Evolutionary conservation across 2,888 invertebrate species (phyloP).

Genomic region (Eupsilia transversa): DNA sequence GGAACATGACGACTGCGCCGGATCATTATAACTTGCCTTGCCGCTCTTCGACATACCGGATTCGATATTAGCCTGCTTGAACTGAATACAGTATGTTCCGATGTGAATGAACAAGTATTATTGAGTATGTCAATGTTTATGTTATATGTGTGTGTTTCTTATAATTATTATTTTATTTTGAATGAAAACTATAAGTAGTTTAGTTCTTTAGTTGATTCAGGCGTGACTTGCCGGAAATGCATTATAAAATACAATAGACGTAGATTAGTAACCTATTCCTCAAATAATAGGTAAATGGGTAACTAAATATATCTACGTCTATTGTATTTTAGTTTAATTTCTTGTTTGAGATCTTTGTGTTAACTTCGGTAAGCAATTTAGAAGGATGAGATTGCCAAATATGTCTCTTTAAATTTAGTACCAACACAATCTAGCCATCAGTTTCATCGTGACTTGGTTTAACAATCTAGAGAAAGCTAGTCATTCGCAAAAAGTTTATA

Average conservation of each 20-base stretch:
- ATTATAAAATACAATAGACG: too few relatives aligned
- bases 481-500: not conserved
- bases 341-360: not conserved
- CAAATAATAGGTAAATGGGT: too few relatives aligned
- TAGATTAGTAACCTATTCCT: too few relatives aligned
- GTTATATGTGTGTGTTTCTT: not conserved
- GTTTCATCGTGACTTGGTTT: constrained; percentile 6
- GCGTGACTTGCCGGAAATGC: too few relatives aligned
- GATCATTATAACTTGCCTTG: constrained; percentile 60
- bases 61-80: constrained; percentile 38
- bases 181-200: not conserved
- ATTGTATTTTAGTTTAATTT: too few relatives aligned
- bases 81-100: constrained; percentile 27
- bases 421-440: constrained; percentile 6
- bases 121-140: not conserved
- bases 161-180: not conserved
- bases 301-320: too few relatives aligned
- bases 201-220: too few relatives aligned
- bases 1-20: constrained; percentile 35
- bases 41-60: constrained; percentile 28
- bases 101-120: constrained; percentile 15
- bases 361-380: too few relatives aligned
- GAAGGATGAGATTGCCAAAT: not conserved
- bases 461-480: constrained; percentile 28
- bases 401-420: not conserved